Evolutionary conservation across 2,113 vertebrate species (phyloP), one percentile per base, ranked within the genome.

Genomic region (Vanacampus margaritifer): DNA sequence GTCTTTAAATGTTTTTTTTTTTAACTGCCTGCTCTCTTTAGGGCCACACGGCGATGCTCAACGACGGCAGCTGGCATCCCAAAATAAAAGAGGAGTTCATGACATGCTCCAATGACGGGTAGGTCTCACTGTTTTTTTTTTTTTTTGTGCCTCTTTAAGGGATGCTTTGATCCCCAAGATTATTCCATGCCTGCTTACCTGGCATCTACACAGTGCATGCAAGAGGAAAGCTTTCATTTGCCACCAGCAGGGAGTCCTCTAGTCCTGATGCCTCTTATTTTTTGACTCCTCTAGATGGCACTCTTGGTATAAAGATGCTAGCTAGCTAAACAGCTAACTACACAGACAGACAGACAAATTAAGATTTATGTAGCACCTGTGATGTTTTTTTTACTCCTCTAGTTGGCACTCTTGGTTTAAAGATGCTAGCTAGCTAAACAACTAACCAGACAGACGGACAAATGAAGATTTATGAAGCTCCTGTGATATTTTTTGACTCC

Each of bases 61-160:
- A 98, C 75, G 88, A 90, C 85, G 97, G 97, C 50, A 98, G 94
- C 66, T 99, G 97, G 96, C 95, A 99, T 84, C 97, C 97, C 53
- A 99, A 99, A 89, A 94, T 95, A 72, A 99, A 98, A 81, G 96
- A 98, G 74, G 96, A 99, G 85, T 99, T 99, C 87, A 91, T 98
- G 88, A 99, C 97, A 0, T 98, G 97, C 88, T 98, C 97, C 73
- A 98, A 98, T 81, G 97, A 99, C 71, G 96, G 96, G 96, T 99
- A 79, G 93, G 97, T 95, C 67, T 7, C 23, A 23, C 7, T 14
- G 12, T 23, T n/a, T 12, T 12, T 28, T 16, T 24, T 24, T 26
- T 5, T 13, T 6, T 24, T 12, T 28, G 19, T 51, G 21, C 21
- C 48, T 1, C 26, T 3, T 57, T 16, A 57, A 32, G 26, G 10